These are phyloP conservation scores for Periparus ater DNA, from an alignment of 2,797 vertebrate species.

Conservation along the genomic window DNA sequence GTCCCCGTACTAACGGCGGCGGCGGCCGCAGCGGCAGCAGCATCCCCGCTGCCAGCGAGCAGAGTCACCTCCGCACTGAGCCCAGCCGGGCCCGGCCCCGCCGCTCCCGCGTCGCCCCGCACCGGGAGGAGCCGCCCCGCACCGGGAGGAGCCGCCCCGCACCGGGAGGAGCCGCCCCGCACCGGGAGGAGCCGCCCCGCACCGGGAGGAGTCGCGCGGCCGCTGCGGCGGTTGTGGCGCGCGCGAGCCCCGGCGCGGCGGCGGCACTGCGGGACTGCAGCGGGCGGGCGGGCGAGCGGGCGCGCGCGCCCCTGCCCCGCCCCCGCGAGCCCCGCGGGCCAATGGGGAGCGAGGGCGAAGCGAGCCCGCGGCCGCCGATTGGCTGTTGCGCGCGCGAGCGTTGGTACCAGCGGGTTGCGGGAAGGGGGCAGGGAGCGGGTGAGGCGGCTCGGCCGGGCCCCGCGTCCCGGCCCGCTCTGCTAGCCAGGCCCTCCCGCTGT, in stretches of 20 bases:
- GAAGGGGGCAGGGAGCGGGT: neutral
- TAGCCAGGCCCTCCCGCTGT: accelerated
- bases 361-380: neutral
- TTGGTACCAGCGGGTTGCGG: neutral
- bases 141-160: neutral
- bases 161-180: neutral
- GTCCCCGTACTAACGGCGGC: neutral
- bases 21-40: neutral
- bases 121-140: neutral
- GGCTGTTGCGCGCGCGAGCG: neutral
- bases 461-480: neutral
- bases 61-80: neutral
- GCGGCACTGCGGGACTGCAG: neutral
- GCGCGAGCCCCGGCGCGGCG: neutral
- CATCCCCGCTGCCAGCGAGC: conserved; percentile 16
- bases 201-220: neutral
- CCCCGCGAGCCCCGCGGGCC: accelerated
- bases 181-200: neutral
- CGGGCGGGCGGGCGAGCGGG: neutral
- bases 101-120: neutral
- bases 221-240: neutral
- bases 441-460: accelerated
- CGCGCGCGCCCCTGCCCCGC: neutral
- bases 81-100: neutral
- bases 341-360: neutral